Percentiles rank a stretch among this genome's conserved stretches.
Evolutionary conservation across 1,140 invertebrate species (phyloP).

Genomic region (Zaprionus gabonicus): DNA sequence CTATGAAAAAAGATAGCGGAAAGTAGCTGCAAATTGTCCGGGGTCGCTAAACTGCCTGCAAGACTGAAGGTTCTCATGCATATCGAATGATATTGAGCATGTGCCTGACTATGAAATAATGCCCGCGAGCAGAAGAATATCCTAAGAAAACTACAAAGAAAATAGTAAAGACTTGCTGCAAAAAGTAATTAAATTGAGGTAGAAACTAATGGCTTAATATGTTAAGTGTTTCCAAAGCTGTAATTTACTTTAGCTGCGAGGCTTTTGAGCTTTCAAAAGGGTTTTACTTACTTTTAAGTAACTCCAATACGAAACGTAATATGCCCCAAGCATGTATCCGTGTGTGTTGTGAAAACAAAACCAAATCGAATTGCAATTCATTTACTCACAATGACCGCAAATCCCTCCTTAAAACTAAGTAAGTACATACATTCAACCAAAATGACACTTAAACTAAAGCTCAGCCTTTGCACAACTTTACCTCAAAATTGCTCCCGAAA

Average conservation of each 20-base stretch:
- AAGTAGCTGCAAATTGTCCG: constrained; percentile 50
- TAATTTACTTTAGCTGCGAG: not conserved
- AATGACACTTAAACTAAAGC: not conserved
- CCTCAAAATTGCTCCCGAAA: constrained; percentile 1
- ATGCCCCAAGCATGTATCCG: not conserved
- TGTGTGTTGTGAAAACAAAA: not conserved
- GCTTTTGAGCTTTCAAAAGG: not conserved
- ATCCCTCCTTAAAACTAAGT: not conserved
- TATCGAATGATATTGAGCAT: constrained; percentile 27
- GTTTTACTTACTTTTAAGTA: not conserved
- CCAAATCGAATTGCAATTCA: not conserved
- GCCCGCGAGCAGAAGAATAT: not conserved
- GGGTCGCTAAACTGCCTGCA: constrained; percentile 15
- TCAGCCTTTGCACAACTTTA: not conserved
- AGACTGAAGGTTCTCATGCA: constrained; percentile 16
- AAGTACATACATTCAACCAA: constrained; percentile 4
- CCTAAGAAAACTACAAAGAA: not conserved
- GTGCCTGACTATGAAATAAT: not conserved
- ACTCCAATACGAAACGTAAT: not conserved
- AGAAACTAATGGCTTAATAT: not conserved
- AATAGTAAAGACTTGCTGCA: not conserved
- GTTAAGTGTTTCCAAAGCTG: not conserved
- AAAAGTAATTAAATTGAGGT: not conserved
- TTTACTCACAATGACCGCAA: not conserved
- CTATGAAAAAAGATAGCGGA: constrained; percentile 26